Conservation (phyloP, 2,888 invertebrate species). For the Toxonevra muliebris region DNA sequence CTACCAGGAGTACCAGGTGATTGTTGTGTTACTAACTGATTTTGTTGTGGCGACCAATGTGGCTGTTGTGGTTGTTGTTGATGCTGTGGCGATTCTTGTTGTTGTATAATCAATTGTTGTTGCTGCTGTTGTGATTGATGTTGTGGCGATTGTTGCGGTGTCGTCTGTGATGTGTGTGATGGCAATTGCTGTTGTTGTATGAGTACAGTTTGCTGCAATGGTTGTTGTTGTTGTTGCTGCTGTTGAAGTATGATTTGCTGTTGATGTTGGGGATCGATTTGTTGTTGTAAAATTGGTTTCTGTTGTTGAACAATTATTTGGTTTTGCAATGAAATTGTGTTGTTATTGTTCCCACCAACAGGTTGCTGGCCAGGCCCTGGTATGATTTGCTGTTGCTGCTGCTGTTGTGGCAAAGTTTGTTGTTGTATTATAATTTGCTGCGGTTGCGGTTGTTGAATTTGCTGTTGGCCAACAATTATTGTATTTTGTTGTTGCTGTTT, state of each 20-base stretch:
- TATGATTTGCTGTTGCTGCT: constrained; percentile 56
- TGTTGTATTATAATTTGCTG: constrained; percentile 62
- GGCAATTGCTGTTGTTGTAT: constrained; percentile 57
- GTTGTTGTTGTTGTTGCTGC: constrained; percentile 58
- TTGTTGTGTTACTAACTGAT: constrained; percentile 49
- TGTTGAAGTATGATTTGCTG: constrained; percentile 63
- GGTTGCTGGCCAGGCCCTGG: constrained; percentile 1
- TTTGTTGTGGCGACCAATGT: constrained; percentile 65
- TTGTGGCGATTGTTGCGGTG: constrained; percentile 56
- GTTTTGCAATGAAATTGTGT: constrained; percentile 44
- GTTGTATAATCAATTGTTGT: constrained; percentile 69
- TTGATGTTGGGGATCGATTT: constrained; percentile 53
- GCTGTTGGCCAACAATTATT: constrained; percentile 42
- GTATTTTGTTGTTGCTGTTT: constrained; percentile 51
- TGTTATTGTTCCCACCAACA: constrained; percentile 20
- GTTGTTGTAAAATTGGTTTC: constrained; percentile 69
- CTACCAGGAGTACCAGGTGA: constrained; percentile 40
- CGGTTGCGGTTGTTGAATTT: constrained; percentile 53
- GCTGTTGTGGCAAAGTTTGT: constrained; percentile 67
- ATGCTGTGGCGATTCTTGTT: constrained; percentile 66
- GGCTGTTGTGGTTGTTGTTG: constrained; percentile 56
- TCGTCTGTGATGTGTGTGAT: constrained; percentile 56
- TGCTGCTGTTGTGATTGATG: constrained; percentile 65
- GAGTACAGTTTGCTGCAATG: constrained; percentile 52
- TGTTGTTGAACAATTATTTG: constrained; percentile 66